Evolutionary conservation across 2,113 vertebrate species (phyloP), one percentile per base, ranked within the genome.

Genomic region (Tetrao urogallus): DNA sequence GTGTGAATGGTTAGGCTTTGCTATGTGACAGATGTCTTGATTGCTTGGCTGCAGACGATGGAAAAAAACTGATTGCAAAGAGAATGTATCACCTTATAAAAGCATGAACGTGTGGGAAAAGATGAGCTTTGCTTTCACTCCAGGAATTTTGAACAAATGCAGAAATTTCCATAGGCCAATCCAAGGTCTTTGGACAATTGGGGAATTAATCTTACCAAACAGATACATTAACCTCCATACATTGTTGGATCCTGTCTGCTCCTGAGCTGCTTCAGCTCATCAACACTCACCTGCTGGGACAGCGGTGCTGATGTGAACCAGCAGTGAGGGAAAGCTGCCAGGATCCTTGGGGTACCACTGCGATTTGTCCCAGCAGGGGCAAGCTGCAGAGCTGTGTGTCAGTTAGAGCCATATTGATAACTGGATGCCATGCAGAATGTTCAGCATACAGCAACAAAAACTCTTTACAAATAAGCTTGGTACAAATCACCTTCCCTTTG

Each of bases 31-130:
- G 54, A 52, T 86, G 69, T 83, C 79, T 93, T 57, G 90, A 78
- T 57, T 88, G 80, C 69, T 86, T 93, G 73, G 73, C 86, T 93
- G 70, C 69, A 81, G 77, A n/a, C 93, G 81, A 0, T 64, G 70
- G 65, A 65, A 81, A 93, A 93, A 88, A 84, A 27, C 57, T 42
- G 50, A 36, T 78, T 69, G 65, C 57, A 75, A n/a, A 90, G 52
- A 27, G 47, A 30, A 24, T 74, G 0, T 64, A 25, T 89, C 71
- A 42, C 79, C 54, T 89, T 76, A 66, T 8, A 63, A 82, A 91
- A 91, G 11, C 20, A 5, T 66, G 50, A 66, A 70, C 56, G 7
- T 78, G 27, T 20, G 38, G 75, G 80, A 77, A 70, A 80, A 83
- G 42, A 42, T 88, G 64, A 92, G 63, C 82, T 91, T 93, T 52